A percentile compares a stretch with the other conserved stretches of the same genome.
Conservation (phyloP, 2,888 invertebrate genomes). For the Andricus quercusramuli region DNA sequence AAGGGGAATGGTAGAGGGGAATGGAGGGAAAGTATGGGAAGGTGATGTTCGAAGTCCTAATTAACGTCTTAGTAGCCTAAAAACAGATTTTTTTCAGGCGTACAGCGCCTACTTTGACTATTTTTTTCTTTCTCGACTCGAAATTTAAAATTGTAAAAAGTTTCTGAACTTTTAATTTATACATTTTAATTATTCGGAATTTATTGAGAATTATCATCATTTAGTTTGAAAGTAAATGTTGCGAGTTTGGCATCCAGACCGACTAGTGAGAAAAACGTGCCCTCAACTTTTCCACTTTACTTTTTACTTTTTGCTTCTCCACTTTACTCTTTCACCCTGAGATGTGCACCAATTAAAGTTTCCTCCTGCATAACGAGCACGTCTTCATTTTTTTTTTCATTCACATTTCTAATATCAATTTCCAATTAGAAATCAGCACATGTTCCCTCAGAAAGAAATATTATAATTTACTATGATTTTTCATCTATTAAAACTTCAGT, state of each 20-base stretch:
- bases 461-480: too few relatives aligned
- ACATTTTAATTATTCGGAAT: not conserved
- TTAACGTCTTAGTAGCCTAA: too few relatives aligned
- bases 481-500: not conserved
- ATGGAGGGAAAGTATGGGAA: too few relatives aligned
- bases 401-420: not conserved
- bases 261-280: not conserved
- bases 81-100: too few relatives aligned
- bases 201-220: not conserved
- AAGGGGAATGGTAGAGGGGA: too few relatives aligned
- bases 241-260: not conserved
- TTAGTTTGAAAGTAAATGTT: conserved; percentile 6
- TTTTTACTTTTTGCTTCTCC: conserved; percentile 3
- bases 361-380: conserved; percentile 3
- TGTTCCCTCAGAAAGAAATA: not conserved
- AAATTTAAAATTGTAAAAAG: not conserved
- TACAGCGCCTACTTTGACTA: too few relatives aligned
- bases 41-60: too few relatives aligned
- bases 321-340: conserved; percentile 6
- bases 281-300: conserved; percentile 20
- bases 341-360: conserved; percentile 30
- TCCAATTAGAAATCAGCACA: not conserved
- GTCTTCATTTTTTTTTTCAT: not conserved
- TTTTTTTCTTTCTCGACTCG: not conserved
- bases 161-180: not conserved